phyloP scores from a whole-genome alignment of 2,113 vertebrate genomes.

The Oreochromis aureus region DNA sequence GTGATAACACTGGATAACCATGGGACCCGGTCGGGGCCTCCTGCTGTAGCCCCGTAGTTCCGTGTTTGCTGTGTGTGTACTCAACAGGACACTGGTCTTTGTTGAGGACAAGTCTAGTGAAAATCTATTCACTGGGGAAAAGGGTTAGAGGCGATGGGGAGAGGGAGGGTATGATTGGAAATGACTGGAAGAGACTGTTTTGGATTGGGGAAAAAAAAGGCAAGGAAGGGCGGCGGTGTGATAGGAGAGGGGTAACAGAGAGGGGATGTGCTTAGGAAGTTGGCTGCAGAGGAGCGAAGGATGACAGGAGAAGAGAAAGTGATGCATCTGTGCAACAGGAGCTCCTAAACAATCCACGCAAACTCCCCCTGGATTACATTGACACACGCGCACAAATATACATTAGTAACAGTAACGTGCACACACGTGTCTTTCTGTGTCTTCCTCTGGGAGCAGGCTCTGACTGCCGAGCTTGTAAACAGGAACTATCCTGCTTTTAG shows the following conservation, averaged over 20 bases:
- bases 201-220: not conserved
- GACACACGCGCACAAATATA: not conserved
- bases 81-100: slow-evolving; percentile 37
- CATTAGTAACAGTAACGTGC: not conserved
- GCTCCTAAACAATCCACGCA: not conserved
- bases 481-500: slow-evolving; percentile 44
- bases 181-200: not conserved
- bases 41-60: slow-evolving; percentile 16
- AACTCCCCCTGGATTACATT: not conserved
- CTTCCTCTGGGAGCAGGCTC: slow-evolving; percentile 30
- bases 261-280: not conserved
- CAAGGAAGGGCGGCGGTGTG: not conserved
- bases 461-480: slow-evolving; percentile 49
- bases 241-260: not conserved
- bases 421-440: not conserved
- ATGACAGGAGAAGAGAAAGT: not conserved
- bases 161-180: not conserved
- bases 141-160: not conserved
- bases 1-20: slow-evolving; percentile 42
- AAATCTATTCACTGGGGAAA: slow-evolving; percentile 45
- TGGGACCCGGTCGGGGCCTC: slow-evolving; percentile 16
- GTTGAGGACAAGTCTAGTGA: slow-evolving; percentile 55
- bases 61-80: slow-evolving; percentile 28
- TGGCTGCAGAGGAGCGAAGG: not conserved
- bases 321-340: not conserved